Evolutionary conservation across 2,888 invertebrate species (phyloP).

Genomic region (Scaptomyza parva): DNA sequence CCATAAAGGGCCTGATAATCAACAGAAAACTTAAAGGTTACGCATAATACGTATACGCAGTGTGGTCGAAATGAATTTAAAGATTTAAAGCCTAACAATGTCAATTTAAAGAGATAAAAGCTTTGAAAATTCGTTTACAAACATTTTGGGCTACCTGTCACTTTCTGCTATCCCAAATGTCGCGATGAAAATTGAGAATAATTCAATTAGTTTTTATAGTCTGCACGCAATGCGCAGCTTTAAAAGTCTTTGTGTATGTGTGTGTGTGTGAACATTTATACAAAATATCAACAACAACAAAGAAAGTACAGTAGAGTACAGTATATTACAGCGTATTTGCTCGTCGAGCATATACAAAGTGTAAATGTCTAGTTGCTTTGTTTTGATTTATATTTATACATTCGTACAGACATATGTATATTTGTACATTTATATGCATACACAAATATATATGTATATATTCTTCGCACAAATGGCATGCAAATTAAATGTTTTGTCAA

Average conservation of each 20-base stretch:
- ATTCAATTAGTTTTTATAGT: constrained; percentile 1
- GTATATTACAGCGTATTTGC: constrained; percentile 17
- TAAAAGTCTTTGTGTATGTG: background rate
- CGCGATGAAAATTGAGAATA: constrained; percentile 3
- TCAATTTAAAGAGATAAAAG: background rate
- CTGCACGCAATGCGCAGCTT: background rate
- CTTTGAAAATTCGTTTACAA: background rate
- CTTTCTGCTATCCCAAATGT: background rate
- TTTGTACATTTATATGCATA: constrained; percentile 18
- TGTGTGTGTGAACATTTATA: background rate
- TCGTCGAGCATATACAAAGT: background rate
- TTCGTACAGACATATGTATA: background rate
- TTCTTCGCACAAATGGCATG: constrained; percentile 19
- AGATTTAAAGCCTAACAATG: background rate
- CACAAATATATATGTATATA: background rate
- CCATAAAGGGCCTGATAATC: background rate
- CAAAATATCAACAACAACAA: background rate
- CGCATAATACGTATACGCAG: background rate
- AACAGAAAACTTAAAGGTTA: background rate
- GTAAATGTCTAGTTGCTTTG: constrained; percentile 14
- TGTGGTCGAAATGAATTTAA: background rate
- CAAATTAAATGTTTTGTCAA: constrained; percentile 2
- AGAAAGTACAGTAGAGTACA: background rate
- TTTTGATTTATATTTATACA: constrained; percentile 44
- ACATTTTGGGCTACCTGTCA: background rate